Base-by-base conservation (phyloP, 2,888 invertebrate species). In the Ametastegia equiseti region DNA sequence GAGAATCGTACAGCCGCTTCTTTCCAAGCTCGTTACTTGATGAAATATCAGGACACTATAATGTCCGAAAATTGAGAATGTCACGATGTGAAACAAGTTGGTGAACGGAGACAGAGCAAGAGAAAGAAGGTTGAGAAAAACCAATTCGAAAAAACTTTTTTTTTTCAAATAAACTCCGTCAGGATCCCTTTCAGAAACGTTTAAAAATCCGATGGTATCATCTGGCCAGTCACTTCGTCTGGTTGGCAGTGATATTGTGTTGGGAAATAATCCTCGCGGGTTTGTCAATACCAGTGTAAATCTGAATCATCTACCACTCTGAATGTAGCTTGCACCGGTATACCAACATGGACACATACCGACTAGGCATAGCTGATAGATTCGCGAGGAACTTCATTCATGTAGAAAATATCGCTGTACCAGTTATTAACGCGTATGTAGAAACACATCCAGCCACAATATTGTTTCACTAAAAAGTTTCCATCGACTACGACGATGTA, bases 401-500 rank as follows among this genome's bases (percentile, higher is more conserved):
- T 9, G 39, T 39, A 39, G 19, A 39, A 67, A 67, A 67, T 67
- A 39, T 67, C 65, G n/a, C 19, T 1, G 15, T 42, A 15, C 60
- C 30, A 30, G 60, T 60, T 60, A 30, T 11, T 42, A 27, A 60
- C 15, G 60, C 57, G 57, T 23, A 19, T 23, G n/a, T 33, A 36
- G 30, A 36, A 1, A 67, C 9, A 19, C 11, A 67, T 23, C 6
- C 3, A 39, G 5, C 9, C 23, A 23, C 9, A 67, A 67, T 67
- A 67, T 67, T 39, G 65, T 33, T 19, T 39, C n/a, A 67, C 19
- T 67, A 36, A 67, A 67, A 67, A 67, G 65, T 67, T 67, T 67
- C 9, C 36, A 39, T n/a, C 39, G 39, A 65, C 65, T 2, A 36
- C 39, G n/a, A n/a, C n/a, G n/a, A 65, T 65, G 36, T 65, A 36